Conservation (phyloP, 2,113 vertebrate species). For the Puffinus mauretanicus region DNA sequence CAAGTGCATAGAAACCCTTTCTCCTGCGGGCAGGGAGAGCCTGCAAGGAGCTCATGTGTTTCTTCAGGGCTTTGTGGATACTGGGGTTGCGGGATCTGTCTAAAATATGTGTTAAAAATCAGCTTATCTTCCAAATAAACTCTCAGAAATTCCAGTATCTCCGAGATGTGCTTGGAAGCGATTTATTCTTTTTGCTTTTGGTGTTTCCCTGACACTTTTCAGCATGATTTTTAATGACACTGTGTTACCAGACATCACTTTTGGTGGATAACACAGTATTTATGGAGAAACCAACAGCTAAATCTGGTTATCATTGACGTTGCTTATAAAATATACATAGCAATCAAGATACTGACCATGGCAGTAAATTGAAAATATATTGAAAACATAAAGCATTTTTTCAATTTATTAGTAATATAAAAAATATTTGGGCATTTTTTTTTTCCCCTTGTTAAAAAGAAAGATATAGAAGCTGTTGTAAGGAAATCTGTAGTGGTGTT, state of each 20-base stretch:
- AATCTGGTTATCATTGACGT: slow-evolving; percentile 54
- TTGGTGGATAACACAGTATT: slow-evolving; percentile 1
- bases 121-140: background rate
- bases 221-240: background rate
- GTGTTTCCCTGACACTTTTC: background rate
- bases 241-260: slow-evolving; percentile 13
- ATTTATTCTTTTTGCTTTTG: background rate
- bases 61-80: background rate
- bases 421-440: background rate
- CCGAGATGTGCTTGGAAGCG: background rate
- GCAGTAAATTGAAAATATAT: slow-evolving; percentile 63
- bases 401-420: slow-evolving; percentile 39
- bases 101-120: background rate
- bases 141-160: background rate
- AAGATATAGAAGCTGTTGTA: background rate
- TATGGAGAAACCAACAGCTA: slow-evolving; percentile 39
- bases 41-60: background rate
- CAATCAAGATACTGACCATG: slow-evolving; percentile 37
- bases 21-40: background rate
- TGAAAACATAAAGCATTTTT: slow-evolving; percentile 67
- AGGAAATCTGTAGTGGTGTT: background rate
- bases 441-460: background rate
- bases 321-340: slow-evolving; percentile 47
- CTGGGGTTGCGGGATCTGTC: background rate
- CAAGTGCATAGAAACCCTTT: background rate